These are phyloP conservation scores for Hyaena hyaena DNA, from an alignment of 2,113 vertebrate species.

Conservation along the genomic window DNA sequence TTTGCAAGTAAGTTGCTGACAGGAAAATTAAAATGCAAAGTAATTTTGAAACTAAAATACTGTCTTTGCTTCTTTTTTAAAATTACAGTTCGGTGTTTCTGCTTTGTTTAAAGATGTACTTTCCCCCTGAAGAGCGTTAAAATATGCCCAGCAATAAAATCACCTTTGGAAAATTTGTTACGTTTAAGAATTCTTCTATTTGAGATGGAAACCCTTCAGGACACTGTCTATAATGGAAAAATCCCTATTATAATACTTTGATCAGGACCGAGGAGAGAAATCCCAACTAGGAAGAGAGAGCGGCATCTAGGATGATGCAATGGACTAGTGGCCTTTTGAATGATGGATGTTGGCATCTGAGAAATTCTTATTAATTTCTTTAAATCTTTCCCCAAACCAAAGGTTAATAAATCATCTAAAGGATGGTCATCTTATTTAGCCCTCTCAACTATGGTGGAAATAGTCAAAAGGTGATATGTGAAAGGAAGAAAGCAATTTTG, in stretches of 20 bases:
- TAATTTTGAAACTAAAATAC: conserved; percentile 64
- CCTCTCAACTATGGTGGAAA: conserved; percentile 42
- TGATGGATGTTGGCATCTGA: conserved; percentile 13
- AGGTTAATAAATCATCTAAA: conserved; percentile 19
- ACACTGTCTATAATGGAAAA: conserved; percentile 44
- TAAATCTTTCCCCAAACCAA: conserved; percentile 48
- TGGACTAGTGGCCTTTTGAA: conserved; percentile 35
- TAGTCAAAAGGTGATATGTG: conserved; percentile 35
- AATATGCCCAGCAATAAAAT: conserved; percentile 45
- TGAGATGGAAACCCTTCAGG: conserved; percentile 58
- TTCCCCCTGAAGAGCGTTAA: conserved; percentile 38
- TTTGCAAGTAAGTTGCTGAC: conserved; percentile 66
- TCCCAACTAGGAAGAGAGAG: conserved; percentile 69
- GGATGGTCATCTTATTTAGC: background rate
- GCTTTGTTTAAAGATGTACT: conserved; percentile 56
- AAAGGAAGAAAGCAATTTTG: conserved; percentile 68
- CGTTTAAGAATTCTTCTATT: conserved; percentile 50
- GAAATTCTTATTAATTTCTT: conserved; percentile 46
- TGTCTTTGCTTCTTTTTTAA: conserved; percentile 41
- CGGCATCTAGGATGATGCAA: background rate
- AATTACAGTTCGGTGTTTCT: conserved; percentile 65
- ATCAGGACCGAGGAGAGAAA: conserved; percentile 73
- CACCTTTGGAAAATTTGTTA: conserved; percentile 25
- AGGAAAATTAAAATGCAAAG: conserved; percentile 65
- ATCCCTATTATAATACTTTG: conserved; percentile 16